Percentiles rank a stretch among this genome's conserved stretches.
phyloP scores from a whole-genome alignment of 1,140 invertebrate species.

The Thalassaphorura encarpata region DNA sequence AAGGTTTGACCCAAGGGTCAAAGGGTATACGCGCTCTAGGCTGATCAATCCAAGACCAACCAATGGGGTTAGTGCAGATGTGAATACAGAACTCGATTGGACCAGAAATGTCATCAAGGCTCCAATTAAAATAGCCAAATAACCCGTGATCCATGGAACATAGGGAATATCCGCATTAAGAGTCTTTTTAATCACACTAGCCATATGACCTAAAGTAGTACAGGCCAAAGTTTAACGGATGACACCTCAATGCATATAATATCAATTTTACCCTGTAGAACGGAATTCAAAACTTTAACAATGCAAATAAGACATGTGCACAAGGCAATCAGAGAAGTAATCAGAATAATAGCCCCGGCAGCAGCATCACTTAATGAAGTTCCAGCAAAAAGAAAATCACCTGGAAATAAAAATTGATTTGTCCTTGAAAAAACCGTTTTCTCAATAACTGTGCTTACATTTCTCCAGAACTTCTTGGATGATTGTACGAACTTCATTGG shows the following conservation, averaged over 20 bases:
- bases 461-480: too few relatives aligned
- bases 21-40: slow-evolving; percentile 44
- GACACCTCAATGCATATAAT: too few relatives aligned
- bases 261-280: slow-evolving; percentile 37
- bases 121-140: slow-evolving; percentile 49
- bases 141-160: slow-evolving; percentile 43
- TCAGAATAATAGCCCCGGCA: slow-evolving; percentile 35
- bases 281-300: slow-evolving; percentile 47
- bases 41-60: slow-evolving; percentile 51
- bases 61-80: slow-evolving; percentile 51
- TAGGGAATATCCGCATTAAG: slow-evolving; percentile 47
- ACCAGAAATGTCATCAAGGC: slow-evolving; percentile 49
- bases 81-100: slow-evolving; percentile 55
- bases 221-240: background rate
- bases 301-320: slow-evolving; percentile 46
- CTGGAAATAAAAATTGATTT: slow-evolving; percentile 24
- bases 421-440: too few relatives aligned
- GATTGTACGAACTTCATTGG: too few relatives aligned
- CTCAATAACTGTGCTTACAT: too few relatives aligned
- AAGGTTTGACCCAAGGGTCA: slow-evolving; percentile 53
- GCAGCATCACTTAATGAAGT: slow-evolving; percentile 34
- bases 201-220: slow-evolving; percentile 39
- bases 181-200: slow-evolving; percentile 42
- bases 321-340: slow-evolving; percentile 43
- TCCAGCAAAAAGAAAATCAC: slow-evolving; percentile 35